Evolutionary conservation across 2,888 invertebrate species (phyloP), one percentile per base, ranked within the genome.

Genomic region (Leptothorax acervorum): DNA sequence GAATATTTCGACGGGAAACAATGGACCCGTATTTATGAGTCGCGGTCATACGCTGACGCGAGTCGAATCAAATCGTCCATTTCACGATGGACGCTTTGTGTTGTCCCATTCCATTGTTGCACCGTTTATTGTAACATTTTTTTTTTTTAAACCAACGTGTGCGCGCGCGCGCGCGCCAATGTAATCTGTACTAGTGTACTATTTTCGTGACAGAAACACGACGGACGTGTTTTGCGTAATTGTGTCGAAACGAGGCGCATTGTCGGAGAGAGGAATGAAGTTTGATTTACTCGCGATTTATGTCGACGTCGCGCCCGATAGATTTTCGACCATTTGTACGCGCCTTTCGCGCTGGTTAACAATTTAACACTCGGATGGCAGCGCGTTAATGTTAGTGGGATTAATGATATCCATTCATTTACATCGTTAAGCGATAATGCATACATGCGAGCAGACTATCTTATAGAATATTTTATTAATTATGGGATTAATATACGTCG

Each of bases 21-120:
- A 87, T 83, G 76, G 53, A 31, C 73, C 55, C 66, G 83, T 81
- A 85, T 88, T 87, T 88, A 85, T 81, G 83, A 86, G 81, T 79
- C 88, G 79, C 73, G 71, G 39, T 35, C 73, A 35, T n/a, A 66
- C 60, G 23, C 23, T 23, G 23, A 23, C 23, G 42, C 73, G 75
- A 74, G 45, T 75, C 75, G n/a, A 70, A 23, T 79, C 78, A 70
- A 60, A 48, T 15, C 66, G 48, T 68, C 48, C 74, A 42, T 57
- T 88, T 82, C 71, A 53, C 70, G 84, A 78, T 78, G 76, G 42
- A 39, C 78, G 82, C 75, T 60, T 65, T 15, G 12, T 28, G 39
- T n/a, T 57, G 74, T 84, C 66, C 78, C 78, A 45, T 78, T 48
- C 63, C 42, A 63, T 75, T 63, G 53, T 63, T 55, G 45, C 63